Evolutionary conservation across 2,113 vertebrate species (phyloP).

Genomic region (Ceyx melanurus): DNA sequence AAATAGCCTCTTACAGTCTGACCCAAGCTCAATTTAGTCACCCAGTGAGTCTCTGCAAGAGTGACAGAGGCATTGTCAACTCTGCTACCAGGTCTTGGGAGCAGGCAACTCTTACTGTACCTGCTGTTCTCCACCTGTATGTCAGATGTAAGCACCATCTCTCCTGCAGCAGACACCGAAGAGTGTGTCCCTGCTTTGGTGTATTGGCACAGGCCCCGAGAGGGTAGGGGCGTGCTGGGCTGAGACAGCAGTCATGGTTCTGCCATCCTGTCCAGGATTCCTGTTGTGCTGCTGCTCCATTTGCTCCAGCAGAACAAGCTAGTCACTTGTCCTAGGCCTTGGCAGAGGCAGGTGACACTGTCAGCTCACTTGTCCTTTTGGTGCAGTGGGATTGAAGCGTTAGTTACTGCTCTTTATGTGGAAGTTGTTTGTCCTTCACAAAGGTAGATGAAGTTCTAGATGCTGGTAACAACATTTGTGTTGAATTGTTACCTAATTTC

Average conservation of each 20-base stretch:
- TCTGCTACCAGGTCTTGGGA: neutral
- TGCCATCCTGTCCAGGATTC: neutral
- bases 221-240: neutral
- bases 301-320: neutral
- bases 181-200: fast-evolving
- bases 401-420: neutral
- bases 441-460: neutral
- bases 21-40: neutral
- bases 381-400: neutral
- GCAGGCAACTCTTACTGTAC: fast-evolving
- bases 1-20: neutral
- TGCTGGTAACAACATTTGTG: neutral
- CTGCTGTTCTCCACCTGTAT: neutral
- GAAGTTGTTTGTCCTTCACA: neutral
- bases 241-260: neutral
- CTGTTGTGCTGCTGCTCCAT: neutral
- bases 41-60: neutral
- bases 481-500: neutral
- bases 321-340: neutral
- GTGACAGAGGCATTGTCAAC: neutral
- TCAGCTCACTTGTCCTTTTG: neutral
- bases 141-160: neutral
- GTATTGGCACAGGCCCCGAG: neutral
- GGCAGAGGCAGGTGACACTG: neutral
- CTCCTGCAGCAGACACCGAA: neutral